phyloP scores from a whole-genome alignment of 1,140 invertebrate genomes.

The Acyrthosiphon pisum region DNA sequence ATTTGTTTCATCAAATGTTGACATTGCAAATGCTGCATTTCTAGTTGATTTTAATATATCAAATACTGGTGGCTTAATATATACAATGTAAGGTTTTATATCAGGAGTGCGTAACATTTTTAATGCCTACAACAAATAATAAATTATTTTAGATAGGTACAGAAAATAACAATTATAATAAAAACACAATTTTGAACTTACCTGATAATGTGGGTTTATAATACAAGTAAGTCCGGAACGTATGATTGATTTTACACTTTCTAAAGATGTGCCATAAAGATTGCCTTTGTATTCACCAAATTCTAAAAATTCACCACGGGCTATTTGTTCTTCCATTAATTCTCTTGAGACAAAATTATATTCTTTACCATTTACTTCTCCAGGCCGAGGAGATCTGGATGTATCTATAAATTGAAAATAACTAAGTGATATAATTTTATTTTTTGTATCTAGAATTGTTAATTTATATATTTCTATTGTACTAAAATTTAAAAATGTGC shows the following conservation, averaged over 20 bases:
- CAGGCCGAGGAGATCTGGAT: constrained; percentile 79
- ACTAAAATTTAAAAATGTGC: too few relatives aligned
- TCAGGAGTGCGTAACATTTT: constrained; percentile 89
- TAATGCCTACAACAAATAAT: constrained; percentile 74
- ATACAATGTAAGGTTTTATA: constrained; percentile 94
- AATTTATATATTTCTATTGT: too few relatives aligned
- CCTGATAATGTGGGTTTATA: constrained; percentile 91
- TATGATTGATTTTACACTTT: constrained; percentile 87
- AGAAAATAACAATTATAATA: constrained; percentile 1
- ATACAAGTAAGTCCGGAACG: constrained; percentile 89
- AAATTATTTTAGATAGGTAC: background rate
- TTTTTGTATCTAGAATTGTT: background rate
- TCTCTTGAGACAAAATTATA: constrained; percentile 91
- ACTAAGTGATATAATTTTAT: background rate
- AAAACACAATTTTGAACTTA: constrained; percentile 60
- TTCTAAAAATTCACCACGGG: constrained; percentile 90
- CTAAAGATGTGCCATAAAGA: constrained; percentile 91
- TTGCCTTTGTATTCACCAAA: constrained; percentile 97
- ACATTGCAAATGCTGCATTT: constrained; percentile 79
- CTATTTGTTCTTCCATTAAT: constrained; percentile 91
- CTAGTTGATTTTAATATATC: constrained; percentile 84
- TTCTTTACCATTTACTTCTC: constrained; percentile 92
- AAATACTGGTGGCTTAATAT: constrained; percentile 89
- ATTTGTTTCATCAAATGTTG: constrained; percentile 88
- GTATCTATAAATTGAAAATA: constrained; percentile 77